These are phyloP conservation scores for Tillus elongatus DNA, from an alignment of 2,888 invertebrate species.

Conservation along the genomic window DNA sequence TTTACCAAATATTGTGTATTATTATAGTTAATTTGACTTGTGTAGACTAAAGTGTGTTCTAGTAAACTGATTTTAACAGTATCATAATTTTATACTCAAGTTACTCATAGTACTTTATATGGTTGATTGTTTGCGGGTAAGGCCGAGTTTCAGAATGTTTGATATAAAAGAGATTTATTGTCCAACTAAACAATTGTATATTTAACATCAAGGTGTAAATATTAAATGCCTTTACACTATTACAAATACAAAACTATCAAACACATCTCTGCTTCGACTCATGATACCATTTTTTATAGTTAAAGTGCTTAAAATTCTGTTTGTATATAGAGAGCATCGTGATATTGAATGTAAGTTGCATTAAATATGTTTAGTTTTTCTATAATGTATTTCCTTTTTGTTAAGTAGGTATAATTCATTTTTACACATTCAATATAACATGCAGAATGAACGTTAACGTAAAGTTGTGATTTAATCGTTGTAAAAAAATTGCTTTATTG, in stretches of 20 bases:
- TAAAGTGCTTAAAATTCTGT: too few relatives aligned
- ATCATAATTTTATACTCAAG: conserved; percentile 16
- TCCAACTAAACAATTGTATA: too few relatives aligned
- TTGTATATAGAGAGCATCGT: too few relatives aligned
- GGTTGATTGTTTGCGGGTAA: conserved; percentile 29
- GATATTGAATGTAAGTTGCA: too few relatives aligned
- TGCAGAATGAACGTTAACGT: too few relatives aligned
- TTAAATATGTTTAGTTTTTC: too few relatives aligned
- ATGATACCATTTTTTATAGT: conserved; percentile 19
- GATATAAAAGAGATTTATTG: conserved; percentile 6
- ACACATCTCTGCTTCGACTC: conserved; percentile 7
- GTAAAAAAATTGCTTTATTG: conserved; percentile 37
- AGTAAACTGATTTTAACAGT: conserved; percentile 28
- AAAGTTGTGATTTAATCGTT: conserved; percentile 36
- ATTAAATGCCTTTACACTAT: neutral
- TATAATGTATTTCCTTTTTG: too few relatives aligned
- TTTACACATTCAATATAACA: too few relatives aligned
- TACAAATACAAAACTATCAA: neutral
- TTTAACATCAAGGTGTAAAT: too few relatives aligned
- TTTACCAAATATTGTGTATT: conserved; percentile 36
- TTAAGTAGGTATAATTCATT: too few relatives aligned
- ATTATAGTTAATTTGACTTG: conserved; percentile 24
- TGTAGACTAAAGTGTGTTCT: conserved; percentile 28
- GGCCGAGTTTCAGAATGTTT: conserved; percentile 15
- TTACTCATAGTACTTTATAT: conserved; percentile 11